Evolutionary conservation across 2,113 vertebrate genomes (phyloP).

Genomic region (Neolamprologus ventralis): DNA sequence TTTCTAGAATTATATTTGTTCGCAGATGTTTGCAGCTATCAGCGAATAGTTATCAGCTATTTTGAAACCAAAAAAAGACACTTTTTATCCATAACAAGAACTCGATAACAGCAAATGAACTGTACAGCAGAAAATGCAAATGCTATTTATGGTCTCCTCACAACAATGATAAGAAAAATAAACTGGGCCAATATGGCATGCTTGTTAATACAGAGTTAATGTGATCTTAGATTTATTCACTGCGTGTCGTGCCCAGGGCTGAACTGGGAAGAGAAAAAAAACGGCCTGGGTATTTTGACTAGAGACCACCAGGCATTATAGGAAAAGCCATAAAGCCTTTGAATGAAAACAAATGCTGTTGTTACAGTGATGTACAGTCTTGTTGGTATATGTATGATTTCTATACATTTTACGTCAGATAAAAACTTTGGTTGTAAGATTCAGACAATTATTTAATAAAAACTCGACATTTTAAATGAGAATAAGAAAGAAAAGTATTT

Average conservation of each 20-base stretch:
- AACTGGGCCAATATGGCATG: background rate
- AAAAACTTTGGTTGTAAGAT: too few species aligned
- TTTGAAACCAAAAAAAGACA: too few species aligned
- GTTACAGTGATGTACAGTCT: background rate
- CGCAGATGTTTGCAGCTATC: too few species aligned
- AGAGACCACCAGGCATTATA: background rate
- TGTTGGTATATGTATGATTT: background rate
- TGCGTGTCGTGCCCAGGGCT: background rate
- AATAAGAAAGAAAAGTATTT: too few species aligned
- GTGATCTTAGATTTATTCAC: background rate
- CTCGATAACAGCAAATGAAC: too few species aligned
- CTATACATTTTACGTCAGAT: too few species aligned
- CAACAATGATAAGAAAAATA: background rate
- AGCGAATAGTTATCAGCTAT: too few species aligned
- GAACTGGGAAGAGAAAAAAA: rapidly evolving
- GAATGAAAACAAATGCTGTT: background rate
- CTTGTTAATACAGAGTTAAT: background rate
- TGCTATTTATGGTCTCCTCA: background rate
- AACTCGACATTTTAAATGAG: too few species aligned
- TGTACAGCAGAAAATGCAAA: background rate
- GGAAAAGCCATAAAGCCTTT: background rate
- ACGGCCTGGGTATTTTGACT: rapidly evolving
- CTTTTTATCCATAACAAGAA: too few species aligned
- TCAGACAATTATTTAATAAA: too few species aligned
- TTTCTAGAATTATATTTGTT: too few species aligned